Percentiles rank a stretch among this genome's conserved stretches.
Evolutionary conservation across 2,888 invertebrate species (phyloP).

Genomic region (Sisyra terminalis): DNA sequence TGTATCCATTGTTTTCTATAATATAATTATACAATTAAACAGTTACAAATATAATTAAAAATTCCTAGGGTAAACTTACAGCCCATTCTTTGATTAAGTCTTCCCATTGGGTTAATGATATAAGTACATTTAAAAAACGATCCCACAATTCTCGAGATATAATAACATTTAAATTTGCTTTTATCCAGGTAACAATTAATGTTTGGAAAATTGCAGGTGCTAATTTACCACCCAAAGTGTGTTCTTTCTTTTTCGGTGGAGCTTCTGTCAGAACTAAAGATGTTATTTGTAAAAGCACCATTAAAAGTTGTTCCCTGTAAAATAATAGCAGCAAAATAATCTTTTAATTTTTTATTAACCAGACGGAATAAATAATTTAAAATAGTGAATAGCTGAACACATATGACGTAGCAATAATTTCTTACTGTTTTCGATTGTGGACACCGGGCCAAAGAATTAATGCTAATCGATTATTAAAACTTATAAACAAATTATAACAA

Average conservation of each 20-base stretch:
- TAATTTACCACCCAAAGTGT: slow-evolving; percentile 57
- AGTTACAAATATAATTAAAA: slow-evolving; percentile 6
- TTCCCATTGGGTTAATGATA: slow-evolving; percentile 82
- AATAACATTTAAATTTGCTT: slow-evolving; percentile 86
- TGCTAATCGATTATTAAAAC: too few species aligned
- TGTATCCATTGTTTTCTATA: slow-evolving; percentile 90
- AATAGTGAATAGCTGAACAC: too few species aligned
- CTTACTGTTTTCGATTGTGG: too few species aligned
- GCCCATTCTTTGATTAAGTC: slow-evolving; percentile 93
- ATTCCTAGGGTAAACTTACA: slow-evolving; percentile 35
- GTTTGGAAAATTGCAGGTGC: slow-evolving; percentile 85
- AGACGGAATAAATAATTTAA: too few species aligned
- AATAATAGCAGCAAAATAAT: not conserved
- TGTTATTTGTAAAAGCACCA: slow-evolving; percentile 82
- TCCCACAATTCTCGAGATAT: slow-evolving; percentile 87
- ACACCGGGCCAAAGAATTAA: too few species aligned
- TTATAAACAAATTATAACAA: too few species aligned
- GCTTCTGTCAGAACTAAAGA: slow-evolving; percentile 71
- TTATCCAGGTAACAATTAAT: slow-evolving; percentile 93
- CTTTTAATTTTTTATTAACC: too few species aligned
- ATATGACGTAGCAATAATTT: too few species aligned
- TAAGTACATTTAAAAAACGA: slow-evolving; percentile 73
- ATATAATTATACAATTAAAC: slow-evolving; percentile 10
- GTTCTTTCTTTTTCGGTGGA: slow-evolving; percentile 58
- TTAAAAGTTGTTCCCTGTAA: slow-evolving; percentile 65